phyloP scores from a whole-genome alignment of 2,113 vertebrate species.

The Geococcyx californianus region DNA sequence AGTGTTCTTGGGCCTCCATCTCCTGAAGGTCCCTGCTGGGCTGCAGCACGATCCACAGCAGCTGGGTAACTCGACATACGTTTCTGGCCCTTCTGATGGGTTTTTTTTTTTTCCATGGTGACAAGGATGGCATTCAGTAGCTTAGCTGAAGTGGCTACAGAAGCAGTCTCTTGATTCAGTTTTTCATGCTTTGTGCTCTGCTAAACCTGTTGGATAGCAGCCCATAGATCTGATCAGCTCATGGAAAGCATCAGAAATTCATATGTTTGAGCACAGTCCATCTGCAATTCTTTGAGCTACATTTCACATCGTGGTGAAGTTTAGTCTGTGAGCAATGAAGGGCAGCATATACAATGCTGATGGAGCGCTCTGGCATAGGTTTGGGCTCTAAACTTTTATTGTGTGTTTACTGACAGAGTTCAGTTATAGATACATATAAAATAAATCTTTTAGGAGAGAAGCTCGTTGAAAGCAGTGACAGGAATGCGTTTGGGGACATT shows the following conservation, averaged over 20 bases:
- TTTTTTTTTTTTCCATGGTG: not conserved
- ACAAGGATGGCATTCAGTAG: not conserved
- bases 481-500: not conserved
- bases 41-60: not conserved
- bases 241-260: not conserved
- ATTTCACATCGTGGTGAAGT: not conserved
- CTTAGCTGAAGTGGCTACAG: not conserved
- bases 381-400: not conserved
- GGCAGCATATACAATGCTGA: not conserved
- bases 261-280: not conserved
- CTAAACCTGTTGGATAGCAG: conserved; percentile 30
- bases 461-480: not conserved
- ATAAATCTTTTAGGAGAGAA: not conserved
- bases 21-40: not conserved
- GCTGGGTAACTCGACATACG: not conserved
- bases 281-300: conserved; percentile 28
- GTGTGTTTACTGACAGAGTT: not conserved
- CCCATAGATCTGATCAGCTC: not conserved
- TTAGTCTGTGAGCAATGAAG: not conserved
- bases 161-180: conserved; percentile 4
- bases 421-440: not conserved
- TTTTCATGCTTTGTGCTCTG: conserved; percentile 11
- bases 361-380: not conserved
- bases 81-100: not conserved
- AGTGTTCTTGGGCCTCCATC: not conserved